Evolutionary conservation across 2,888 invertebrate species (phyloP).

Genomic region (Chouioia cunea): DNA sequence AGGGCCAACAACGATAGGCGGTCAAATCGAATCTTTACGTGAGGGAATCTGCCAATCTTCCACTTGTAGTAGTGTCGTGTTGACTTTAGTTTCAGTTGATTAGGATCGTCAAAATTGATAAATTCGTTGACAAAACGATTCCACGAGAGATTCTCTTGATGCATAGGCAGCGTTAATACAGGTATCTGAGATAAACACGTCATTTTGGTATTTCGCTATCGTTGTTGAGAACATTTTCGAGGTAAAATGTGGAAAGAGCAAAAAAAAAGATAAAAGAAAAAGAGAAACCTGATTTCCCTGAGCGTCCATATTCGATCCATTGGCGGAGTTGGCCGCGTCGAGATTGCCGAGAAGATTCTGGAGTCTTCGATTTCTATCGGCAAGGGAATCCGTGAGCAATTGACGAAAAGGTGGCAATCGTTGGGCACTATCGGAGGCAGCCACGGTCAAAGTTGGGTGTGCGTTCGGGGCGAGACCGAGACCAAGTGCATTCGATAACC

Average conservation of each 20-base stretch:
- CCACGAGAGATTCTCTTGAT: constrained; percentile 70
- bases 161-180: constrained; percentile 69
- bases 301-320: constrained; percentile 17
- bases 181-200: constrained; percentile 52
- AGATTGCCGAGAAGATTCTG: constrained; percentile 60
- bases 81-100: constrained; percentile 71
- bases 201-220: no score
- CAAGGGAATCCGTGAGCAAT: constrained; percentile 57
- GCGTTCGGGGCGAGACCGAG: no score
- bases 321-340: constrained; percentile 31
- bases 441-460: no score
- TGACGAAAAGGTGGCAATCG: no score
- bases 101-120: constrained; percentile 72
- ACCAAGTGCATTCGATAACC: no score
- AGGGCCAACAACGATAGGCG: constrained; percentile 91
- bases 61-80: constrained; percentile 80
- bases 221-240: neutral
- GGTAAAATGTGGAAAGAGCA: neutral
- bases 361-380: constrained; percentile 62
- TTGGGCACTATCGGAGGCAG: constrained; percentile 23
- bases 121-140: constrained; percentile 70
- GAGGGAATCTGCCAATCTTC: constrained; percentile 71
- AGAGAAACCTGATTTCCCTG: constrained; percentile 34
- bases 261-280: constrained; percentile 50
- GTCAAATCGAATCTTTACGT: constrained; percentile 90